Percentiles rank a stretch among this genome's conserved stretches.
phyloP scores from a whole-genome alignment of 2,113 vertebrate species.

The Sigmodon hispidus region DNA sequence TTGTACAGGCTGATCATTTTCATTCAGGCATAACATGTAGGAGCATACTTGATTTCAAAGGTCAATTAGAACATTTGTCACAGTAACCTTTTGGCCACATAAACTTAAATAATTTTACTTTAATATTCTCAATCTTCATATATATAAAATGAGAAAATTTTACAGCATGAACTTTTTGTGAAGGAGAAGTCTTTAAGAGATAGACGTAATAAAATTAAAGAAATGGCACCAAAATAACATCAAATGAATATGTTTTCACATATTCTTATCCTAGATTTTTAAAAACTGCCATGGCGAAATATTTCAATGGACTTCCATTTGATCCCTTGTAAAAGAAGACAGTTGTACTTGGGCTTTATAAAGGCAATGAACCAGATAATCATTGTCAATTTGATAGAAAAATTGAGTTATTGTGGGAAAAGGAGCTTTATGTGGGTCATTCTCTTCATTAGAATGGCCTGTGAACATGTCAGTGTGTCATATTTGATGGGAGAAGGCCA shows the following conservation, averaged over 20 bases:
- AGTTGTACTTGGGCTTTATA: not conserved
- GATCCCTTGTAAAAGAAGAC: not conserved
- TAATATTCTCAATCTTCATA: conserved; percentile 37
- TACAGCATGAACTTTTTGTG: not conserved
- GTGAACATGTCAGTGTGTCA: not conserved
- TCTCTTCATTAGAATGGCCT: not conserved
- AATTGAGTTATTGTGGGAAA: too few relatives aligned
- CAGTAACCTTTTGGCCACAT: not conserved
- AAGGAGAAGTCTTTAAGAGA: not conserved
- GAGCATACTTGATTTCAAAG: not conserved
- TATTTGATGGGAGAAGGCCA: too few relatives aligned
- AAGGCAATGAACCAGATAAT: not conserved
- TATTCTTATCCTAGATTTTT: not conserved
- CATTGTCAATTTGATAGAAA: not conserved
- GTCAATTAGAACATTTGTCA: conserved; percentile 1
- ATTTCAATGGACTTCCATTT: conserved; percentile 10
- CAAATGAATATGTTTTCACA: not conserved
- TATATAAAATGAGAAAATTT: conserved; percentile 46
- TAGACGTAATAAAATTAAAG: not conserved
- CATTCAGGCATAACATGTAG: not conserved
- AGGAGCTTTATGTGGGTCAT: not conserved
- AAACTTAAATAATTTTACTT: conserved; percentile 50
- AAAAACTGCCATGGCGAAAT: not conserved
- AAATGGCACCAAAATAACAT: not conserved
- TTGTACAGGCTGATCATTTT: not conserved